These are phyloP conservation scores for Sphaerophoria taeniata DNA, from an alignment of 2,888 invertebrate species.

Conservation along the genomic window DNA sequence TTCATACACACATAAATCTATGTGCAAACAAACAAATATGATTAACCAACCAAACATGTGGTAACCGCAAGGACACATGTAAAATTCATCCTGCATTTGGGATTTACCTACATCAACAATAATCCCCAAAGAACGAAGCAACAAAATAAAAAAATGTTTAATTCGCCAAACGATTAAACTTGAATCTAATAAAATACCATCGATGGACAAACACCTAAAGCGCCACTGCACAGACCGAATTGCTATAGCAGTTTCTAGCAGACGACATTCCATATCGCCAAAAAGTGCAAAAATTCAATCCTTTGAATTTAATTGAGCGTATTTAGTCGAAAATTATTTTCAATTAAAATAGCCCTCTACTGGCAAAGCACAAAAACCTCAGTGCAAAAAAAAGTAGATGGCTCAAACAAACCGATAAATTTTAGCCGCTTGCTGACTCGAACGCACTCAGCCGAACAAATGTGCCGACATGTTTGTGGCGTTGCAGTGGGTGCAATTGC, in stretches of 20 bases:
- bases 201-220: constrained; percentile 19
- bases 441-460: constrained; percentile 43
- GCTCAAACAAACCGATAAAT: constrained; percentile 51
- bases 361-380: constrained; percentile 5
- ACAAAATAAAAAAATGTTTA: not conserved
- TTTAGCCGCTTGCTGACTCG: constrained; percentile 29
- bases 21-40: constrained; percentile 33
- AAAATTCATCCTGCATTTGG: constrained; percentile 38
- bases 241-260: not conserved
- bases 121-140: not conserved
- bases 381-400: constrained; percentile 7
- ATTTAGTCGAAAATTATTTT: constrained; percentile 71
- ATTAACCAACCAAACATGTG: constrained; percentile 64
- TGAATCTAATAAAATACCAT: constrained; percentile 55
- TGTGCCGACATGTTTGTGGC: constrained; percentile 34
- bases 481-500: not conserved
- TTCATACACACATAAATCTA: not conserved
- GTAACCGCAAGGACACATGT: constrained; percentile 50
- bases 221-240: constrained; percentile 5
- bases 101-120: not conserved
- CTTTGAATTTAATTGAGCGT: constrained; percentile 66
- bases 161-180: constrained; percentile 33
- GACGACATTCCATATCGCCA: not conserved
- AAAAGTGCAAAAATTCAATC: constrained; percentile 8
- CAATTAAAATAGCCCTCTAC: constrained; percentile 57